Base-by-base conservation (phyloP, 1,140 invertebrate genomes). In the Bombus breviceps region DNA sequence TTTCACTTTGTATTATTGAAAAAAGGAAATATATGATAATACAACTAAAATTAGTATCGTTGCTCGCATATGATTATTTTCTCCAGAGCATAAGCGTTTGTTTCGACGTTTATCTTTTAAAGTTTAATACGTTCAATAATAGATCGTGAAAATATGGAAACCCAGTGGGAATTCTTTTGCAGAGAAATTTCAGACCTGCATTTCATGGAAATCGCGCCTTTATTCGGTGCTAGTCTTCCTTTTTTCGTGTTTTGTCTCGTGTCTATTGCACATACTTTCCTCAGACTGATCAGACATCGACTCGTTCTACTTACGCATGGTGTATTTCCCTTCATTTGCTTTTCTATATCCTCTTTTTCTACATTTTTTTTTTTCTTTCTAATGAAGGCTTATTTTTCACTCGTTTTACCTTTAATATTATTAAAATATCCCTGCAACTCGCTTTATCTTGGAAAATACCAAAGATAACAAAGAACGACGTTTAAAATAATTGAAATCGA, bases 271-370 rank as follows among this genome's bases (percentile, higher is more conserved):
- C 53, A 25, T 10, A 53, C 43, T 74, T 32, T 53, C 32, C 22
- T 6, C 1, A 4, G 73, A 9, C 73, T 75, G 41, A 75, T 75
- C 73, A 75, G n/a, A 34, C 73, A 53, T 39, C 47, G 73, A 34
- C 73, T 75, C 73, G 73, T n/a, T 47, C 73, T 53, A 75, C 73
- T 75, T 75, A 22, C 73, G 10, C 73, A 5, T 5, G 1, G 43
- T 32, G 9, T 47, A 12, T n/a, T 32, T 47, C 71, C 25, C 25
- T 32, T 9, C 57, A 28, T 0, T 34, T 32, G 18, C n/a, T 34
- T 25, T 22, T 13, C 73, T 34, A 32, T 13, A 25, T 34, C 10
- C n/a, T 13, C 12, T 53, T 22, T 53, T 53, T 34, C 71, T 9
- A 6, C 15, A 22, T 12, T 9, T 34, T 18, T 18, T 34, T 34